Percentiles rank a stretch among this genome's conserved stretches.
Evolutionary conservation across 2,113 vertebrate species (phyloP).

Genomic region (Campylomormyrus tamandua): DNA sequence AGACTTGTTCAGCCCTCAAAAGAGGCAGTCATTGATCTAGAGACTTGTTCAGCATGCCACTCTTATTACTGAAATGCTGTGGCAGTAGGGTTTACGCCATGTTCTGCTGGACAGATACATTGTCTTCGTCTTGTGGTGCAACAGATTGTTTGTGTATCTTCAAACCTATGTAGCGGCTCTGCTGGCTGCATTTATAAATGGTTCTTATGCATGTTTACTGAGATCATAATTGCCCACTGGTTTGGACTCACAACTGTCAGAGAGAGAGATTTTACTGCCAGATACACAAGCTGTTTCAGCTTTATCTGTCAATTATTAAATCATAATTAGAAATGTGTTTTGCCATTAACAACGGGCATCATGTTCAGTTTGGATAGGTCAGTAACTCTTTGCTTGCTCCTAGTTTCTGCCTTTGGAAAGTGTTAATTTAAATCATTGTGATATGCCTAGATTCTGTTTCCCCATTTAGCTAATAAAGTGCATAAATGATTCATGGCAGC

Average conservation of each 20-base stretch:
- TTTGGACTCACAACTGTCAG: constrained; percentile 12
- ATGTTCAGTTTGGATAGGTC: constrained; percentile 37
- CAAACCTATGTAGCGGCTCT: background rate
- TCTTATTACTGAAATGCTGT: background rate
- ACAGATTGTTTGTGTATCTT: background rate
- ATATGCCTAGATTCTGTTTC: constrained; percentile 49
- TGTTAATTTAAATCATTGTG: constrained; percentile 47
- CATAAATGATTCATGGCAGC: constrained; percentile 75
- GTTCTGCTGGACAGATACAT: background rate
- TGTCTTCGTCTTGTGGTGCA: background rate
- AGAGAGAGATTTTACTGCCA: constrained; percentile 7
- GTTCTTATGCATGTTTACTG: constrained; percentile 9
- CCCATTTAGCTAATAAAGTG: constrained; percentile 64
- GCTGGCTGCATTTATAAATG: background rate
- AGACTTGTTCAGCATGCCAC: background rate
- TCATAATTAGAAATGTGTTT: constrained; percentile 38
- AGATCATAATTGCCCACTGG: background rate
- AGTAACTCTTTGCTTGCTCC: constrained; percentile 42
- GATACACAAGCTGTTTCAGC: constrained; percentile 37
- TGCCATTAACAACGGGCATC: constrained; percentile 38
- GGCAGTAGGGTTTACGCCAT: background rate
- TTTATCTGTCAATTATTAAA: constrained; percentile 46
- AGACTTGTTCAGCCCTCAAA: no score
- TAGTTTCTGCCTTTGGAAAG: constrained; percentile 39
- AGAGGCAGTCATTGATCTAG: background rate